A percentile compares a stretch with the other conserved stretches of the same genome.
Conservation (phyloP, 2,797 vertebrate genomes). For the Tarsius wallacei region DNA sequence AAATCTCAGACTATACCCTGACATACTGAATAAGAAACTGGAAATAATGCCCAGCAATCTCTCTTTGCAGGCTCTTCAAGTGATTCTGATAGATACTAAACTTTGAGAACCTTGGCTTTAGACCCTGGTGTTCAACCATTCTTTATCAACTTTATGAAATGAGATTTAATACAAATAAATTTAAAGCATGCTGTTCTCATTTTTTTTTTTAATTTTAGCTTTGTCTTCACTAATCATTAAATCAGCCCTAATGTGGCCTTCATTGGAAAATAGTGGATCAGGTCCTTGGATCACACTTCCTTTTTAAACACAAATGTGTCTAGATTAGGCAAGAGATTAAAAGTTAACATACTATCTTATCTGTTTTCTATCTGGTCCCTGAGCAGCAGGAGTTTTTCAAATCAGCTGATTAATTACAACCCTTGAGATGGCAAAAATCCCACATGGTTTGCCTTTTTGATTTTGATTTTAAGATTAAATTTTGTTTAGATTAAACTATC, state of each 20-base stretch:
- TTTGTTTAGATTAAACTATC: constrained; percentile 32
- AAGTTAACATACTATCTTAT: background rate
- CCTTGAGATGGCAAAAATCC: background rate
- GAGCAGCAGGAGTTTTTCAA: constrained; percentile 37
- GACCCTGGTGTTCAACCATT: background rate
- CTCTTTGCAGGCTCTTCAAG: background rate
- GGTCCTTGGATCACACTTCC: constrained; percentile 1
- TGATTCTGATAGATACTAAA: background rate
- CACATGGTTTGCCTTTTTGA: background rate
- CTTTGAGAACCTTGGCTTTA: constrained; percentile 17
- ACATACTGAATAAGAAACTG: constrained; percentile 21
- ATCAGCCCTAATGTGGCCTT: constrained; percentile 29
- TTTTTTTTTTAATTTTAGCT: background rate
- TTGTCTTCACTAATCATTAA: constrained; percentile 51
- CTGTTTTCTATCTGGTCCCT: background rate
- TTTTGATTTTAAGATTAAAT: constrained; percentile 63
- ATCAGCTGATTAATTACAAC: background rate
- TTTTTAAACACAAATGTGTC: constrained; percentile 39
- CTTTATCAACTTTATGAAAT: constrained; percentile 18
- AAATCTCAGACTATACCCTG: background rate
- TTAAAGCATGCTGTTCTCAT: constrained; percentile 17
- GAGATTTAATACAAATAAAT: constrained; percentile 69
- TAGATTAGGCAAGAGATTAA: background rate
- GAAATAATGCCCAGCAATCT: background rate
- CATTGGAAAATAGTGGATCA: background rate